phyloP scores from a whole-genome alignment of 2,113 vertebrate species.

The Eira barbara region DNA sequence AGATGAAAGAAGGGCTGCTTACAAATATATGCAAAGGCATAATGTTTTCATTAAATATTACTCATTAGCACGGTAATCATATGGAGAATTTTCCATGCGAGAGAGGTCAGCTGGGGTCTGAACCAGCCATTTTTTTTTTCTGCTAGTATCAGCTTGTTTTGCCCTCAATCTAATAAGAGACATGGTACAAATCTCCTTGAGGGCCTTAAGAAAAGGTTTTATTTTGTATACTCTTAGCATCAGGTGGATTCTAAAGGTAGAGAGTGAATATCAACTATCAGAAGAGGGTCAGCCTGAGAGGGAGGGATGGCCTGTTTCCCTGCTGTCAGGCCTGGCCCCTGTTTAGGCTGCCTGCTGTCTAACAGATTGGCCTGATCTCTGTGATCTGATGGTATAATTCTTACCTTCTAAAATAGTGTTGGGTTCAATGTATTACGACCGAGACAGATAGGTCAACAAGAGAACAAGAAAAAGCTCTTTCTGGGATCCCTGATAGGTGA shows the following conservation, averaged over 20 bases:
- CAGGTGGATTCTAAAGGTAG: conserved; percentile 40
- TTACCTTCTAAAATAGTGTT: conserved; percentile 2
- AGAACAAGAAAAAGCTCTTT: conserved; percentile 23
- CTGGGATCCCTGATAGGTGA: conserved; percentile 43
- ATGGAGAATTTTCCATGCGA: conserved; percentile 66
- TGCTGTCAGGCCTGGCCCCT: neutral
- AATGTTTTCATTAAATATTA: conserved; percentile 78
- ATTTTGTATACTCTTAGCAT: conserved; percentile 76
- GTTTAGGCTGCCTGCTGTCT: neutral
- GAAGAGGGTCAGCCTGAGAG: conserved; percentile 36
- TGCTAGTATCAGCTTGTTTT: conserved; percentile 80
- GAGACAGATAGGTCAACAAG: neutral
- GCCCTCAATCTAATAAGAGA: conserved; percentile 77
- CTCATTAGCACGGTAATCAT: conserved; percentile 77
- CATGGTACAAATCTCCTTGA: conserved; percentile 72
- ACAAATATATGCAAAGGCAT: conserved; percentile 70
- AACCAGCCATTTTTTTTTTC: conserved; percentile 69
- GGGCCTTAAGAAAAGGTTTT: conserved; percentile 69
- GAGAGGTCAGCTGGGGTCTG: conserved; percentile 76
- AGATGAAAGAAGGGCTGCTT: conserved; percentile 59
- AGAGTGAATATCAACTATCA: conserved; percentile 52
- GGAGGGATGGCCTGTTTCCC: neutral
- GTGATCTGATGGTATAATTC: neutral
- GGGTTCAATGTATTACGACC: neutral
- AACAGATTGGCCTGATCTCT: neutral